These are phyloP conservation scores for Acanthosepion esculentum DNA, from an alignment of 2,888 invertebrate species.

Conservation along the genomic window DNA sequence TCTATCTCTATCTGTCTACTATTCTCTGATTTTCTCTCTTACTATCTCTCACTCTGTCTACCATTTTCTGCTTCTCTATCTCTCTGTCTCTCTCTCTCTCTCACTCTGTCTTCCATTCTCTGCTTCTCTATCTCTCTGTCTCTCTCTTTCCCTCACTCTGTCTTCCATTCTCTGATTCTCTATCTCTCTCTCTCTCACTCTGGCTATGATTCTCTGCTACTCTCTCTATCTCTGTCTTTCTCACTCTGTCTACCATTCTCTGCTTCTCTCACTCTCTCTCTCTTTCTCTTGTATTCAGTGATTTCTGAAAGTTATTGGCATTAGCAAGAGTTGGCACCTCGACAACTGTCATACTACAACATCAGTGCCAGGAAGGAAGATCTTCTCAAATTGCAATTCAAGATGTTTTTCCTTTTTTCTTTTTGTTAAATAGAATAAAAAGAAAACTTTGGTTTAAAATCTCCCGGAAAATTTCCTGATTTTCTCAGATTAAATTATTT, in stretches of 20 bases:
- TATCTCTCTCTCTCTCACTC: background rate
- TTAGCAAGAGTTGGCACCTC: background rate
- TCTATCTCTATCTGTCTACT: background rate
- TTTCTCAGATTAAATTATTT: conserved; percentile 2
- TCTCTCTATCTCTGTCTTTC: background rate
- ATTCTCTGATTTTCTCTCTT: too few species aligned
- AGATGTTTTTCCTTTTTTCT: background rate
- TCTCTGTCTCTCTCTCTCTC: background rate
- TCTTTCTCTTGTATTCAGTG: background rate
- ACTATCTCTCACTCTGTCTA: background rate
- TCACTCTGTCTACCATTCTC: background rate
- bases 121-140: background rate
- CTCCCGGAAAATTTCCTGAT: background rate
- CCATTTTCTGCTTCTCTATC: background rate
- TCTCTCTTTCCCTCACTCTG: background rate
- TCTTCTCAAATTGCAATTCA: background rate
- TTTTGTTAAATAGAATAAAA: background rate
- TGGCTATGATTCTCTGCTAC: too few species aligned
- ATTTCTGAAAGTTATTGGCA: background rate
- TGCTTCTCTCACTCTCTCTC: background rate
- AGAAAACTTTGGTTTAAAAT: conserved; percentile 21
- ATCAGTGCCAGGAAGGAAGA: conserved; percentile 12
- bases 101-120: background rate
- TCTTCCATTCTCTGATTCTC: background rate
- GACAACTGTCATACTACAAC: background rate